Evolutionary conservation across 1,140 invertebrate species (phyloP).

Genomic region (Bicyclus anynana): DNA sequence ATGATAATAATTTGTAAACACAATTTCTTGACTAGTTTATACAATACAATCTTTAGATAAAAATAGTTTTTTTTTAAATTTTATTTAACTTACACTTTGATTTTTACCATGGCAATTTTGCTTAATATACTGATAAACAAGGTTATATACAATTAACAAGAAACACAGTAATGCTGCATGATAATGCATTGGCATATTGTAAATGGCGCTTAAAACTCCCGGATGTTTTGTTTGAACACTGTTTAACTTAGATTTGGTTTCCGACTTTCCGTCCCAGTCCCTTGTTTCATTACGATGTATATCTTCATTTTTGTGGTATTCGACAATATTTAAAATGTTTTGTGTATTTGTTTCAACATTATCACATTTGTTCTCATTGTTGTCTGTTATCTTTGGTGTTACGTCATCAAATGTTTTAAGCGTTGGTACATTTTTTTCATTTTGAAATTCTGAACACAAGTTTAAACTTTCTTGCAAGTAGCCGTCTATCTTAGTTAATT

Average conservation of each 20-base stretch:
- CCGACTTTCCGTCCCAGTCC: background rate
- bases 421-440: background rate
- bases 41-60: conserved; percentile 24
- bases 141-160: conserved; percentile 74
- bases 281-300: background rate
- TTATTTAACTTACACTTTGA: conserved; percentile 18
- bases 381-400: background rate
- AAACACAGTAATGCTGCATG: conserved; percentile 73
- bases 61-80: conserved; percentile 20
- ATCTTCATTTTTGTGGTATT: conserved; percentile 19
- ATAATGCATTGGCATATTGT: conserved; percentile 74
- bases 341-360: background rate
- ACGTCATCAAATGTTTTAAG: conserved; percentile 1
- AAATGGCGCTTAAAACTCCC: conserved; percentile 56
- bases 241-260: conserved; percentile 41
- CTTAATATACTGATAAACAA: conserved; percentile 72
- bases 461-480: conserved; percentile 63
- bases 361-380: background rate
- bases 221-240: conserved; percentile 48
- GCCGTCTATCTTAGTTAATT: conserved; percentile 51
- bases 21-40: conserved; percentile 35
- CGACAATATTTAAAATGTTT: conserved; percentile 1
- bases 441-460: conserved; percentile 36
- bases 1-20: conserved; percentile 11
- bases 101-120: conserved; percentile 47